Base-by-base conservation (phyloP, 2,888 invertebrate species). In the Phragmatobia fuliginosa region DNA sequence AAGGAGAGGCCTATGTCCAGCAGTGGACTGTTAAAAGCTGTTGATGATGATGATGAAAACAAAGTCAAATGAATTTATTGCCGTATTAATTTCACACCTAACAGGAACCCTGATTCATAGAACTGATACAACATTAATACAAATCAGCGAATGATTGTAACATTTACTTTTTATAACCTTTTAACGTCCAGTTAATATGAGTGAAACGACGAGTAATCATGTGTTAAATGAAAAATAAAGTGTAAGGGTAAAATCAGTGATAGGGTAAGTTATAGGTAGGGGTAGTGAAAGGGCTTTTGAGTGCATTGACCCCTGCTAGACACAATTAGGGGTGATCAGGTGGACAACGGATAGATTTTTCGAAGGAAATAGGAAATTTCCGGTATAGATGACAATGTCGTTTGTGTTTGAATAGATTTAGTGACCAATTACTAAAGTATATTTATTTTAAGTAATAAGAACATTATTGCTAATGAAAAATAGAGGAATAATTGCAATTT, bases 231-330 rank as follows among this genome's bases (percentile, higher is more conserved):
- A 85, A 89, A 90, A 90, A 88, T 85, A 86, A 87, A 87, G 36
- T 63, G 64, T 52, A 16, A 56, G 80, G 81, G 85, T 85, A 82
- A 86, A 88, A 88, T 85, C 84, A 85, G 76, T 74, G 79, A 67
- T 72, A 70, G 71, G 73, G 71, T 77, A 73, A 80, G 78, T 56
- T 64, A 79, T 41, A 78, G 82, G 75, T 70, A 74, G 74, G 76
- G 66, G 74, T 72, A 78, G 78, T 25, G 73, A 83, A 91, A 90
- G 89, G 89, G 89, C 86, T 88, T 82, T 85, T 83, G 86, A 85
- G 92, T 88, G 88, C 91, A 84, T 83, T 89, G 92, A 92, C 92
- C 92, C 90, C 86, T 87, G 85, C 80, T 75, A 78, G 79, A 78
- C 71, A 81, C 81, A 80, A 87, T 89, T 86, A 87, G 85, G 88